Percentiles rank a stretch among this genome's conserved stretches.
phyloP scores from a whole-genome alignment of 2,113 vertebrate genomes.

The Antennarius striatus region DNA sequence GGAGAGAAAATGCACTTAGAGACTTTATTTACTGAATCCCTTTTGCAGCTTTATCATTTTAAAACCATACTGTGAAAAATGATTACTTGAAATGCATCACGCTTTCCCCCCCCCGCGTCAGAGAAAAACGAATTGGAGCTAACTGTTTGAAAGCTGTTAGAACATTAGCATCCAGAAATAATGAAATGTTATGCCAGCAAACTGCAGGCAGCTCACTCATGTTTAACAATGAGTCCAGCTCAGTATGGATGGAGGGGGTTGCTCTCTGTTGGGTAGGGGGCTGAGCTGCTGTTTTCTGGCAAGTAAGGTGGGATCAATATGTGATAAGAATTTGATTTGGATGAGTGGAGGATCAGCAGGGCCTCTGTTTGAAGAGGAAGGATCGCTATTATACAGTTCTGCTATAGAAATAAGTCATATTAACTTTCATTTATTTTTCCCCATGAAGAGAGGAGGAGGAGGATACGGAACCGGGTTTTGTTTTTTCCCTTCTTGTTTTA shows the following conservation, averaged over 20 bases:
- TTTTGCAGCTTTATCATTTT: not conserved
- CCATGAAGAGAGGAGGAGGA: too few species aligned
- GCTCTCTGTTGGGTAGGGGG: not conserved
- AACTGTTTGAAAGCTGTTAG: constrained; percentile 39
- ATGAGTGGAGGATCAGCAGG: constrained; percentile 12
- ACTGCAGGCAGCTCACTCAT: constrained; percentile 20
- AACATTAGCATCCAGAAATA: constrained; percentile 49
- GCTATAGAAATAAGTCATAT: too few species aligned
- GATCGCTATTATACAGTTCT: too few species aligned
- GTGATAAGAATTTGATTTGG: constrained; percentile 26
- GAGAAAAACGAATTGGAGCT: constrained; percentile 20
- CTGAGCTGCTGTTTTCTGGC: constrained; percentile 6
- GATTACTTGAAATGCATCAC: constrained; percentile 19
- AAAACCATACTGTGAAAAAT: constrained; percentile 3
- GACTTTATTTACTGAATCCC: constrained; percentile 1
- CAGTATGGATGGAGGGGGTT: not conserved
- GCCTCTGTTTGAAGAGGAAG: constrained; percentile 4
- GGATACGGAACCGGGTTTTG: too few species aligned
- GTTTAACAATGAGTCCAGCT: constrained; percentile 31
- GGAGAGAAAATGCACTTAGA: not conserved
- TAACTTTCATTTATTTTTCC: too few species aligned
- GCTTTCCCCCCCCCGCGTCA: not conserved
- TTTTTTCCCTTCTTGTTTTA: too few species aligned
- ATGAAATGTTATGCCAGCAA: constrained; percentile 33
- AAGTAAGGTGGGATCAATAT: not conserved